Evolutionary conservation across 2,113 vertebrate species (phyloP).

Genomic region (Varanus salvator): DNA sequence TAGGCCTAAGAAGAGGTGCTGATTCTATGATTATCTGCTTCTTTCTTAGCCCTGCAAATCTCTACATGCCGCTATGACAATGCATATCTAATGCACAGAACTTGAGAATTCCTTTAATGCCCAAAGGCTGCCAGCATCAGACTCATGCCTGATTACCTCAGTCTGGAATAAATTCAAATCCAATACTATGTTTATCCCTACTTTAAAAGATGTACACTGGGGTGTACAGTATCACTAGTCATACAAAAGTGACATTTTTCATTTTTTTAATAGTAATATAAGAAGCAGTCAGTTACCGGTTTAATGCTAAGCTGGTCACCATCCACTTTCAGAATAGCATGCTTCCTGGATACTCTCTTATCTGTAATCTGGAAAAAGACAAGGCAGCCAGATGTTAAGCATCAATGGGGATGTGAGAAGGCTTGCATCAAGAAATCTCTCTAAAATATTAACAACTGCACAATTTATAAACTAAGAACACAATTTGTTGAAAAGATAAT

Average conservation of each 20-base stretch:
- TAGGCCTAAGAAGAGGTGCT: neutral
- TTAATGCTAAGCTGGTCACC: constrained; percentile 83
- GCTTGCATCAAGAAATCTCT: neutral
- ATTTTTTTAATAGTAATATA: neutral
- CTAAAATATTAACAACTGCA: neutral
- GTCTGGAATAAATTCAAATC: neutral
- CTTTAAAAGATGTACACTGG: neutral
- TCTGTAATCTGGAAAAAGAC: constrained; percentile 80
- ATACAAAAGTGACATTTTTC: neutral
- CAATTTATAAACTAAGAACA: neutral
- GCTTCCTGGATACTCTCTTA: constrained; percentile 85
- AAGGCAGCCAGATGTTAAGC: neutral
- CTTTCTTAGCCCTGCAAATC: neutral
- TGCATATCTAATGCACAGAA: neutral
- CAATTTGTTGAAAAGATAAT: neutral
- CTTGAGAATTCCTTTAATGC: neutral
- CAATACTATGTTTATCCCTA: neutral
- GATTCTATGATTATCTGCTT: neutral
- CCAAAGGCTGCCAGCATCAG: neutral
- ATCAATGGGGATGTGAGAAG: neutral
- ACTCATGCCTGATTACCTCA: no score
- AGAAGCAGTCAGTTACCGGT: constrained; percentile 72
- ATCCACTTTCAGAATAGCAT: constrained; percentile 83
- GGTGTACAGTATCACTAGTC: neutral
- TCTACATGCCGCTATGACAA: neutral